phyloP scores from a whole-genome alignment of 2,888 invertebrate species.

The Masnerella sp. region DNA sequence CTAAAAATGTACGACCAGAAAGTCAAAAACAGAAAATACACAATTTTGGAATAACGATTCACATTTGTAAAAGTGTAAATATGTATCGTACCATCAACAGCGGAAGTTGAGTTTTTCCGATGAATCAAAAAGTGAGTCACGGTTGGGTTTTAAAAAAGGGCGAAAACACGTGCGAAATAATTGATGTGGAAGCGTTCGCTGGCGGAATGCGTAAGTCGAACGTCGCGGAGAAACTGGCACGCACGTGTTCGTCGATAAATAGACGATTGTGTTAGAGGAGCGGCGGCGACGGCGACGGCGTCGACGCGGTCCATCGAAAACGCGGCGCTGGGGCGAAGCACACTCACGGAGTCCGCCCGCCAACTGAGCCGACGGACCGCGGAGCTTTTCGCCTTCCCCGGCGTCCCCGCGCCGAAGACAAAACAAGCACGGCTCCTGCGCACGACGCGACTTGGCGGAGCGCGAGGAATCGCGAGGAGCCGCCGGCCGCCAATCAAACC shows the following conservation, averaged over 20 bases:
- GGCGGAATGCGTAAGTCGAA: slow-evolving; percentile 18
- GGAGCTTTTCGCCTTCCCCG: background rate
- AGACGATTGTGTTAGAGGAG: slow-evolving; percentile 15
- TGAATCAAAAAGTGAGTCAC: background rate
- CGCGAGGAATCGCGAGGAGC: too few relatives aligned
- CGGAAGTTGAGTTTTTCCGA: too few relatives aligned
- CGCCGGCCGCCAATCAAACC: too few relatives aligned
- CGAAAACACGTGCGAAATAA: slow-evolving; percentile 21
- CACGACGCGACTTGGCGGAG: too few relatives aligned
- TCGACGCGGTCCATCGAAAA: slow-evolving; percentile 27
- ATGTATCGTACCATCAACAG: too few relatives aligned
- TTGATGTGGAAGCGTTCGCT: slow-evolving; percentile 10
- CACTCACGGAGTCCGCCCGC: slow-evolving; percentile 29
- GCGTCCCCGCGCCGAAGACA: too few relatives aligned
- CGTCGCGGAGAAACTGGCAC: slow-evolving; percentile 14
- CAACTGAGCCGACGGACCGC: slow-evolving; percentile 7
- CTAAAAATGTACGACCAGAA: too few relatives aligned
- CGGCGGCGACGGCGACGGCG: too few relatives aligned
- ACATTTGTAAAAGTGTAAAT: too few relatives aligned
- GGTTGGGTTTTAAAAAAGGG: background rate
- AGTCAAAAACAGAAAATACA: too few relatives aligned
- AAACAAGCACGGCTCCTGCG: too few relatives aligned
- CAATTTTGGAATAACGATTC: too few relatives aligned
- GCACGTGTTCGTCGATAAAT: slow-evolving; percentile 31
- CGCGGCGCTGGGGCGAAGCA: background rate